Conservation (phyloP, 2,113 vertebrate species). For the Engraulis encrasicolus region DNA sequence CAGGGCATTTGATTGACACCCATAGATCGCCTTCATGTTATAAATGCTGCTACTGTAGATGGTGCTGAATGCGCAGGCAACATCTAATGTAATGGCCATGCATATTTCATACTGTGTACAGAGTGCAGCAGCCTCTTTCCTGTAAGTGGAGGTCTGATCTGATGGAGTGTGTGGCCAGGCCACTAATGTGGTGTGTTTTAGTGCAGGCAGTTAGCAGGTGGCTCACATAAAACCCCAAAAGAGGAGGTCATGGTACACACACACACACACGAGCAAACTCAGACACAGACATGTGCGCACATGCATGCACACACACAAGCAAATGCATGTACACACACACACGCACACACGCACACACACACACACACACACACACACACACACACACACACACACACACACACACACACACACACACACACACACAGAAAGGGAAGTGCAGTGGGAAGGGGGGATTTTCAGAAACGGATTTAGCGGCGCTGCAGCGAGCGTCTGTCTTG, state of each 20-base stretch:
- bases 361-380: too few species aligned
- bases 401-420: too few species aligned
- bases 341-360: too few species aligned
- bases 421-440: too few species aligned
- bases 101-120: background rate
- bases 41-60: background rate
- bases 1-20: background rate
- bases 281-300: too few species aligned
- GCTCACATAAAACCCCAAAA: background rate
- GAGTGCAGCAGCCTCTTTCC: background rate
- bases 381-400: too few species aligned
- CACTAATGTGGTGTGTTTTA: background rate
- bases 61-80: background rate
- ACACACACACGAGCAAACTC: too few species aligned
- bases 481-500: too few species aligned
- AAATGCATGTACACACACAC: too few species aligned
- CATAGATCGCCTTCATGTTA: background rate
- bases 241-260: background rate
- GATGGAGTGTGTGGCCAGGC: too few species aligned
- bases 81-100: background rate
- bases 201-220: background rate
- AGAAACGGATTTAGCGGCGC: background rate
- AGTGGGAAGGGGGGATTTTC: background rate
- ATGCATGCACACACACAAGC: too few species aligned
- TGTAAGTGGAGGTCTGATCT: background rate